Conservation (phyloP, 2,888 invertebrate species). For the Lasioglossum calceatum region DNA sequence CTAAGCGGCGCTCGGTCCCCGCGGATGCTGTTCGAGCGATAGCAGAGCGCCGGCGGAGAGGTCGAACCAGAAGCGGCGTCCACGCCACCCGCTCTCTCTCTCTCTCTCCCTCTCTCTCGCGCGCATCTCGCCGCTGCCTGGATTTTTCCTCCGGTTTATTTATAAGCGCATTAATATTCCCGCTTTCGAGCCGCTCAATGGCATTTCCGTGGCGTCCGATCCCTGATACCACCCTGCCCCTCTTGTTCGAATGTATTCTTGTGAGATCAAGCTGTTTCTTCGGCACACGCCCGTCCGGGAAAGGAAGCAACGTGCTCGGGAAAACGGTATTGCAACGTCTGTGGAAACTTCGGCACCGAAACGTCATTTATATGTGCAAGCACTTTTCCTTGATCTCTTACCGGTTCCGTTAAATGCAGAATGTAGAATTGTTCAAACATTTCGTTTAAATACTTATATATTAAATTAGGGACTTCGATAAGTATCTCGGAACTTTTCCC, state of each 20-base stretch:
- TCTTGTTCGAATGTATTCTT: background rate
- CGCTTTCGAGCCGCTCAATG: conserved; percentile 71
- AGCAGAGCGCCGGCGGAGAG: conserved; percentile 8
- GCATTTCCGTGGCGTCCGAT: conserved; percentile 66
- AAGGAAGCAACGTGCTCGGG: background rate
- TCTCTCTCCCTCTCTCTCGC: background rate
- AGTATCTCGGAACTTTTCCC: no score
- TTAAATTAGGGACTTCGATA: no score
- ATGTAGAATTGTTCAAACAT: no score
- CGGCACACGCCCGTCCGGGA: background rate
- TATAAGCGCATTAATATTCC: conserved; percentile 80
- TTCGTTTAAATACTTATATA: no score
- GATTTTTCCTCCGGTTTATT: conserved; percentile 79
- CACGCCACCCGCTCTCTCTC: conserved; percentile 41
- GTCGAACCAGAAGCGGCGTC: conserved; percentile 40
- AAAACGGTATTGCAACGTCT: background rate
- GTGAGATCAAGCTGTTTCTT: background rate
- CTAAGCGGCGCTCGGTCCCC: conserved; percentile 38
- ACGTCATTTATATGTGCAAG: background rate
- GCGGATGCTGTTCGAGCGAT: conserved; percentile 32
- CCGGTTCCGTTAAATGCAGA: no score
- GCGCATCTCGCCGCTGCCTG: conserved; percentile 79
- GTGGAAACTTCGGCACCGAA: background rate
- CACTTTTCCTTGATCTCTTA: background rate
- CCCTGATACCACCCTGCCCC: background rate